These are phyloP conservation scores for Echeneis naucrates DNA, from an alignment of 2,797 vertebrate genomes.

Conservation along the genomic window DNA sequence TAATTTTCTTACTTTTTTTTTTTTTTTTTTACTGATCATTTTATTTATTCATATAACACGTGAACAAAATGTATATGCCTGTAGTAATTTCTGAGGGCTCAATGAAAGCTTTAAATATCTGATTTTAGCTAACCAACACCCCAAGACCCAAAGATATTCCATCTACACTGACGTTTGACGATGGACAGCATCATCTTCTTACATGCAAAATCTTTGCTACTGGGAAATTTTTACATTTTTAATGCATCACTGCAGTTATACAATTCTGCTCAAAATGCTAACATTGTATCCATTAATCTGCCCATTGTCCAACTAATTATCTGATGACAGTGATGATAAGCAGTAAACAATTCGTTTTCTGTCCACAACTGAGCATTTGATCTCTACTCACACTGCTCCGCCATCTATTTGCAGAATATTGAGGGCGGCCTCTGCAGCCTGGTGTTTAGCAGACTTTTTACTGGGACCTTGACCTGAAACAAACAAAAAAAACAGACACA, in stretches of 20 bases:
- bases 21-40: too few species aligned
- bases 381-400: constrained; percentile 77
- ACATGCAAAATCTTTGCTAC: not conserved
- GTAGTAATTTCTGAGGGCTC: not conserved
- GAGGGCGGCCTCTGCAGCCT: constrained; percentile 89
- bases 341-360: not conserved
- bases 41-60: too few species aligned
- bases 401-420: constrained; percentile 84
- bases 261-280: not conserved
- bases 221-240: not conserved
- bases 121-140: not conserved
- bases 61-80: not conserved
- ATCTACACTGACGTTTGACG: not conserved
- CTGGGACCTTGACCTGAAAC: constrained; percentile 89
- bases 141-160: not conserved
- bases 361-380: not conserved
- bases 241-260: not conserved
- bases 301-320: too few species aligned
- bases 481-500: constrained; percentile 2
- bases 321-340: too few species aligned
- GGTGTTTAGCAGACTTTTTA: constrained; percentile 93
- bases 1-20: not conserved
- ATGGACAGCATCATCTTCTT: not conserved
- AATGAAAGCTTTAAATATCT: too few species aligned
- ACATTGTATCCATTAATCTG: too few species aligned